Conservation (phyloP, 2,797 vertebrate genomes). For the Falco concolor region DNA sequence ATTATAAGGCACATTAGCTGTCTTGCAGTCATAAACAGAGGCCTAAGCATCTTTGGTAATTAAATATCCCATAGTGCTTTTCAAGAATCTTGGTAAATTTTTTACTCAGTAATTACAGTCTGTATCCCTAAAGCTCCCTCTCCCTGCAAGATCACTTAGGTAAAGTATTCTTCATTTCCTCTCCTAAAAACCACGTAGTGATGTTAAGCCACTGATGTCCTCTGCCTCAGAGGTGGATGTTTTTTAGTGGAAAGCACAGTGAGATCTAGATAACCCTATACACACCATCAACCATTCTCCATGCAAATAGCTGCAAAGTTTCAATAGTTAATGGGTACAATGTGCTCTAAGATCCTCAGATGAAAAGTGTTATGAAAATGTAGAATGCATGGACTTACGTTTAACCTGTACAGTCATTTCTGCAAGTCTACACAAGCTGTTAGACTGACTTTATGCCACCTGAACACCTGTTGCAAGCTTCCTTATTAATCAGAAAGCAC, state of each 20-base stretch:
- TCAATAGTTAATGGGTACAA: background rate
- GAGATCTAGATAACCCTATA: background rate
- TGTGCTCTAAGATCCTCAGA: background rate
- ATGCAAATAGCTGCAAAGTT: background rate
- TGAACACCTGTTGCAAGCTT: background rate
- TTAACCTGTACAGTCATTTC: background rate
- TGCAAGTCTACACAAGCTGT: background rate
- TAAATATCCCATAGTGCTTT: slow-evolving; percentile 47
- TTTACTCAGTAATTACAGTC: slow-evolving; percentile 41
- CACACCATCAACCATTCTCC: background rate
- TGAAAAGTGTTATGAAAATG: background rate
- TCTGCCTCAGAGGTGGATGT: background rate
- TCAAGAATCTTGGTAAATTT: slow-evolving; percentile 53
- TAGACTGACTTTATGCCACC: background rate
- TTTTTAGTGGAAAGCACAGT: background rate
- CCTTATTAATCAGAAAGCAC: background rate
- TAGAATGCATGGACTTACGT: background rate
- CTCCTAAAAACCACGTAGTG: background rate
- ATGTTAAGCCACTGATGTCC: background rate
- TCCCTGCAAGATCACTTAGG: slow-evolving; percentile 15
- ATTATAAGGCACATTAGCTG: background rate
- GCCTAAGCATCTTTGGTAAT: slow-evolving; percentile 14
- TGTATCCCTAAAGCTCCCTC: slow-evolving; percentile 21
- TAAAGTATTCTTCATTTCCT: slow-evolving; percentile 34
- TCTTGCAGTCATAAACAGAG: slow-evolving; percentile 33